Conservation (phyloP, 2,113 vertebrate genomes). For the Acanthochromis polyacanthus region DNA sequence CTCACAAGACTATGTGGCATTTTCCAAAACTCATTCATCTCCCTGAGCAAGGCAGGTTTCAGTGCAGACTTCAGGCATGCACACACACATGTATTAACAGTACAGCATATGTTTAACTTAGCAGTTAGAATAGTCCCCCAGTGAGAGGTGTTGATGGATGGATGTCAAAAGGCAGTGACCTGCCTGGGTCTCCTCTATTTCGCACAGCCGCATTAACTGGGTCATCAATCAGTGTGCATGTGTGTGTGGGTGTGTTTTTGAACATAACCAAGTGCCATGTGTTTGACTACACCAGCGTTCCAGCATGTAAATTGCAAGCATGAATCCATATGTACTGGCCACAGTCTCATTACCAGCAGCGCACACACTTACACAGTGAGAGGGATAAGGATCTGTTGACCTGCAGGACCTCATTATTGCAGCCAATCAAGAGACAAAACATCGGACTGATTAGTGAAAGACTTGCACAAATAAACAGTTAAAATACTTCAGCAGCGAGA, state of each 20-base stretch:
- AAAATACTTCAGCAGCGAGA: slow-evolving; percentile 6
- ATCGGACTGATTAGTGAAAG: slow-evolving; percentile 61
- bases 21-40: slow-evolving; percentile 70
- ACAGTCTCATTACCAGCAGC: slow-evolving; percentile 14
- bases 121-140: slow-evolving; percentile 54
- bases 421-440: slow-evolving; percentile 67
- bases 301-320: slow-evolving; percentile 8
- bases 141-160: slow-evolving; percentile 69
- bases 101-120: slow-evolving; percentile 68
- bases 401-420: slow-evolving; percentile 57
- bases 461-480: slow-evolving; percentile 65
- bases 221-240: slow-evolving; percentile 62
- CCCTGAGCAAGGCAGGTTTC: slow-evolving; percentile 25
- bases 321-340: slow-evolving; percentile 7
- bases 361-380: slow-evolving; percentile 10
- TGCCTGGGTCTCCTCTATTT: slow-evolving; percentile 59
- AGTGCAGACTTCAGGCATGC: slow-evolving; percentile 28
- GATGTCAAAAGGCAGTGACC: slow-evolving; percentile 67
- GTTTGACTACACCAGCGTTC: background rate
- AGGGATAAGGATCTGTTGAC: slow-evolving; percentile 67
- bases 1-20: slow-evolving; percentile 36
- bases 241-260: slow-evolving; percentile 26
- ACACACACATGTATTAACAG: slow-evolving; percentile 38
- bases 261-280: slow-evolving; percentile 12
- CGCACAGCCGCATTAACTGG: slow-evolving; percentile 62